Evolutionary conservation across 2,113 vertebrate genomes (phyloP).

Genomic region (Ginglymostoma cirratum): DNA sequence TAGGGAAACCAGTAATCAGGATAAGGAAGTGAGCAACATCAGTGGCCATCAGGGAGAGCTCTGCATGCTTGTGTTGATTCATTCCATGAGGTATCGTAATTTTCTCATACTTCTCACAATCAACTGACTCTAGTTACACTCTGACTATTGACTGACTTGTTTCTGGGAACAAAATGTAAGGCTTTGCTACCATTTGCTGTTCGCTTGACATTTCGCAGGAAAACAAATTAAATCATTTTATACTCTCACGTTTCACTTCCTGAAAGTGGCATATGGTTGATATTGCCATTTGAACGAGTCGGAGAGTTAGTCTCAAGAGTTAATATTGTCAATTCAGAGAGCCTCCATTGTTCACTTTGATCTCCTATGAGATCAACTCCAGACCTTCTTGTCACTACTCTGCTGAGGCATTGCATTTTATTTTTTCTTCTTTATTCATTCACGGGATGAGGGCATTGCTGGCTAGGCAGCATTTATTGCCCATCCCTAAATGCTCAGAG

Average conservation of each 20-base stretch:
- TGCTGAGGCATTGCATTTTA: background rate
- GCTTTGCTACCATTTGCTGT: background rate
- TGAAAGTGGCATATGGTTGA: background rate
- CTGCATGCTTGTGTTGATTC: background rate
- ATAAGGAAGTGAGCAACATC: background rate
- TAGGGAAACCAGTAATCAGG: background rate
- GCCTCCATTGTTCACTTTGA: background rate
- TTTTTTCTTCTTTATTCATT: no score
- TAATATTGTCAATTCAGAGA: background rate
- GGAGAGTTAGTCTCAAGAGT: background rate
- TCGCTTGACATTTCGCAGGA: background rate
- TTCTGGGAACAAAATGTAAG: background rate
- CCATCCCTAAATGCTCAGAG: no score
- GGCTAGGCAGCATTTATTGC: no score
- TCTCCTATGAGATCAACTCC: background rate
- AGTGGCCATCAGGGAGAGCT: background rate
- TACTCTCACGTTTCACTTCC: background rate
- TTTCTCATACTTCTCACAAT: background rate
- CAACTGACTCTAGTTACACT: background rate
- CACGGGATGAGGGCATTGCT: no score
- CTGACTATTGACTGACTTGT: background rate
- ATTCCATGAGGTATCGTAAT: background rate
- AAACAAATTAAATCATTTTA: background rate
- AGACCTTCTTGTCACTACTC: background rate
- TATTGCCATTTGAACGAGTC: background rate